Evolutionary conservation across 2,797 vertebrate species (phyloP).

Genomic region (Acridotheres tristis): DNA sequence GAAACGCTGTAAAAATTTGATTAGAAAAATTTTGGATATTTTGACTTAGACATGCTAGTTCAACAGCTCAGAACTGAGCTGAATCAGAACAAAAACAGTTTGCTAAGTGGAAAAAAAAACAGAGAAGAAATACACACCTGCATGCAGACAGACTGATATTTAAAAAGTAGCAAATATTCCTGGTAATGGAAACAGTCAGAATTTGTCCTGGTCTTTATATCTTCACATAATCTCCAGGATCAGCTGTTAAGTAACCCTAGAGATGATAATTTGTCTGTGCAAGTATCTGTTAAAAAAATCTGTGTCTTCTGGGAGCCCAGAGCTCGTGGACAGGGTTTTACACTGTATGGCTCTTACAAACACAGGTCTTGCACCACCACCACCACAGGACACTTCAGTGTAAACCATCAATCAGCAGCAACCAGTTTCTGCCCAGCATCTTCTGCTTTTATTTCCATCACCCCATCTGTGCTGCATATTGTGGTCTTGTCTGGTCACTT

Average conservation of each 20-base stretch:
- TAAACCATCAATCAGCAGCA: not conserved
- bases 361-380: not conserved
- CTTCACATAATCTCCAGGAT: not conserved
- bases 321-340: not conserved
- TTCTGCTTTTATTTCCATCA: not conserved
- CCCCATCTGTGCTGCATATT: rapidly evolving
- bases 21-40: not conserved
- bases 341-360: not conserved
- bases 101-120: not conserved
- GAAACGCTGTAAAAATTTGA: not conserved
- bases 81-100: not conserved
- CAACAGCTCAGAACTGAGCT: not conserved
- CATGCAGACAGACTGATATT: not conserved
- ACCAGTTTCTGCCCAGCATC: not conserved
- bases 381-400: rapidly evolving
- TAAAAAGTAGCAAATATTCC: not conserved
- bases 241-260: not conserved
- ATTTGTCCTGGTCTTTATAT: not conserved
- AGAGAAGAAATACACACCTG: not conserved
- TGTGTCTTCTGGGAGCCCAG: not conserved
- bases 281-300: not conserved
- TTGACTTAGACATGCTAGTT: not conserved
- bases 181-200: not conserved
- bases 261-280: not conserved
- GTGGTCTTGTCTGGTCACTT: not conserved